These are phyloP conservation scores for human DNA, from an alignment of 2,113 vertebrate species.

Conservation along the genomic window DNA sequence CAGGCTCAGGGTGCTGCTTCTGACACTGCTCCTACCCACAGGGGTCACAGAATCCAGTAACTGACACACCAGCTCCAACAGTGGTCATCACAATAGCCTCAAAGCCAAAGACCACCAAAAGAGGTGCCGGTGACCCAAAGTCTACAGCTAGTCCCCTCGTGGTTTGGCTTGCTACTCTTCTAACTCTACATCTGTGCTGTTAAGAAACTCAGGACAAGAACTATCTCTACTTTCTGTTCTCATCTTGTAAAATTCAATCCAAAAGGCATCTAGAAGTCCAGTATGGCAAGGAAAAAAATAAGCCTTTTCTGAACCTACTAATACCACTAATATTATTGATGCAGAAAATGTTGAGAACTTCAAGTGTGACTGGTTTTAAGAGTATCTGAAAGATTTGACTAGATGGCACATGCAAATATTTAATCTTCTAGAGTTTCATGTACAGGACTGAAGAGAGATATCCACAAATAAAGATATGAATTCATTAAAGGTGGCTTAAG, in stretches of 20 bases:
- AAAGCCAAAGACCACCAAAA: conserved; percentile 45
- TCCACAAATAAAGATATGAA: background rate
- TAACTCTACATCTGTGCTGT: background rate
- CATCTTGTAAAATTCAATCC: background rate
- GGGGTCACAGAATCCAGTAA: background rate
- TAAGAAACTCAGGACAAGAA: background rate
- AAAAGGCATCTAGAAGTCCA: background rate
- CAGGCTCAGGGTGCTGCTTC: conserved; percentile 67
- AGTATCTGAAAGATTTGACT: background rate
- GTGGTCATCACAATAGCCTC: conserved; percentile 41
- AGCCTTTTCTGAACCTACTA: background rate
- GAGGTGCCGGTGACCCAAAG: conserved; percentile 69
- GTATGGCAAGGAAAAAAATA: background rate
- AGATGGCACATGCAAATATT: background rate
- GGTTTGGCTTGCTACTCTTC: background rate
- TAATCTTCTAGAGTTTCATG: background rate
- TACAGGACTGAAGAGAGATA: background rate
- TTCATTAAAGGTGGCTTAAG: background rate
- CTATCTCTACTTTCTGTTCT: background rate
- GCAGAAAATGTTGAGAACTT: background rate
- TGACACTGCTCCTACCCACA: conserved; percentile 64
- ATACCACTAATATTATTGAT: background rate
- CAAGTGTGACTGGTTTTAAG: background rate
- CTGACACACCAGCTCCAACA: conserved; percentile 21
- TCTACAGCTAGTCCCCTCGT: conserved; percentile 69